Evolutionary conservation across 1,140 invertebrate species (phyloP), one percentile per base, ranked within the genome.

Genomic region (Apis mellifera): DNA sequence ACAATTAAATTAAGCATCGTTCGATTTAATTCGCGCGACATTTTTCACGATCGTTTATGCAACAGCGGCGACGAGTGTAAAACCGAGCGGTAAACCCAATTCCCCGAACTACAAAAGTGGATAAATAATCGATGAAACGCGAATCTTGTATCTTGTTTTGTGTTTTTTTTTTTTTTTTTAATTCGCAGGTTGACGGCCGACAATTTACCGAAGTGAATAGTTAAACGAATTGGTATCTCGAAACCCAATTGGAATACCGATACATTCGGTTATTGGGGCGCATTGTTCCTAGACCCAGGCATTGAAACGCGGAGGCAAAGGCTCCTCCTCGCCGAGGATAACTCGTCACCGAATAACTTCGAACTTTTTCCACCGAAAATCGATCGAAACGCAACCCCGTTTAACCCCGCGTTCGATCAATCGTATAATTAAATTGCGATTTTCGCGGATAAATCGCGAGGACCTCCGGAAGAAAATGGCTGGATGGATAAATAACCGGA

Each of bases 181-280:
- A 62, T 75, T 75, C 32, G 23, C 48, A 55, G 50, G 48, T 66
- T 66, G 50, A 60, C 60, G 69, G 17, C 52, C 82, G 59, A 79
- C 83, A 85, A 85, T 84, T 83, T 78, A 75, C 82, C 62, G 70
- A 70, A 85, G 74, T 73, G 75, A 64, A 83, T 71, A 55, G 52
- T 65, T 85, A 85, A 85, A 85, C 84, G 82, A 85, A 85, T 85
- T 84, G 84, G 82, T 79, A 82, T 82, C 78, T 55, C 32, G 65
- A 78, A 79, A 85, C 70, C 82, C 84, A 77, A 86, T 86, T 81
- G 77, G 48, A 86, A 81, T 86, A 42, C 80, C 78, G 78, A 74
- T 68, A 73, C 84, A 50, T 77, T 83, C 54, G 70, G 83, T 82
- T 73, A 65, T 70, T 79, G 66, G 71, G 57, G 77, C 50, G 82